Conservation (phyloP, 2,888 invertebrate species). For the Amphiduros pacificus region DNA sequence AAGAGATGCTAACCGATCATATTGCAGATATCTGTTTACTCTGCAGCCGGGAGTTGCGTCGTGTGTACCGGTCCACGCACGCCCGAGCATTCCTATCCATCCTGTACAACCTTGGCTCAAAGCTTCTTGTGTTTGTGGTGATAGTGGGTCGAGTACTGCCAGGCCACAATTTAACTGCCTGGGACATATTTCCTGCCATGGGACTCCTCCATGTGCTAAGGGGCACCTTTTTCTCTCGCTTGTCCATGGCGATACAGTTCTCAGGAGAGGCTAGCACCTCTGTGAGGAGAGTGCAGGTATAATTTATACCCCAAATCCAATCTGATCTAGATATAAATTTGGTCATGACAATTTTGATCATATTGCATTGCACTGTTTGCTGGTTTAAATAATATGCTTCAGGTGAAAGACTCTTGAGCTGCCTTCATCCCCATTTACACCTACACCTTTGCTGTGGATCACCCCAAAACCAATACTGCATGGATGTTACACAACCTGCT, state of each 20-base stretch:
- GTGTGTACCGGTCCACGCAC: neutral
- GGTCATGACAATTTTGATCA: too few species aligned
- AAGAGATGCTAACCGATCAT: slow-evolving; percentile 8
- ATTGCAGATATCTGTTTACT: slow-evolving; percentile 9
- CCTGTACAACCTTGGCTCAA: slow-evolving; percentile 1
- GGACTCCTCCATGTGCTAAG: slow-evolving; percentile 11
- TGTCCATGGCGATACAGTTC: slow-evolving; percentile 20
- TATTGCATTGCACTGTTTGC: too few species aligned
- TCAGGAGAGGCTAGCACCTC: slow-evolving; percentile 13
- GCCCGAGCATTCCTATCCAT: neutral
- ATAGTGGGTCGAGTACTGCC: neutral
- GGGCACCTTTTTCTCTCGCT: slow-evolving; percentile 18
- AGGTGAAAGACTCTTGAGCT: too few species aligned
- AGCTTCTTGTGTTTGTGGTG: slow-evolving; percentile 8
- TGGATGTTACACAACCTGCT: too few species aligned
- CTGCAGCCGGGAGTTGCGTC: neutral
- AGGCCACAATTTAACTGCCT: neutral
- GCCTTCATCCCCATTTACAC: too few species aligned
- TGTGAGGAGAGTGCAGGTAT: slow-evolving; percentile 22
- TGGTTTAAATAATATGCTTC: too few species aligned
- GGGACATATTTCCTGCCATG: slow-evolving; percentile 16
- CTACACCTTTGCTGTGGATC: too few species aligned
- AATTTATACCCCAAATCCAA: too few species aligned
- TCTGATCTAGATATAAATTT: too few species aligned
- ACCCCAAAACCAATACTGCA: too few species aligned